phyloP scores from a whole-genome alignment of 2,797 vertebrate species.

The Malurus leucopterus region DNA sequence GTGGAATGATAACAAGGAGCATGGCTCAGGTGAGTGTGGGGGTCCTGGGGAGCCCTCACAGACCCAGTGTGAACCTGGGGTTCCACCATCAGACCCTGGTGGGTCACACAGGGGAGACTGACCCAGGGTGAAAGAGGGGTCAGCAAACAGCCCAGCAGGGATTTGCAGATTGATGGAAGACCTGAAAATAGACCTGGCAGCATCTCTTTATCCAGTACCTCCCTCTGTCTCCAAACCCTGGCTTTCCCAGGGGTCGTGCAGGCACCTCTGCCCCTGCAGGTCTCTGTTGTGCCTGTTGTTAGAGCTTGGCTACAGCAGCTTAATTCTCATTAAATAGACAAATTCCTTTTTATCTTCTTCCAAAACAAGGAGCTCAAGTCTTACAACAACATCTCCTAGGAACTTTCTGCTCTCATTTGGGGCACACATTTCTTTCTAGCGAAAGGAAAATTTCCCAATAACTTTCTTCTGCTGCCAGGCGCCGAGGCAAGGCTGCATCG shows the following conservation, averaged over 20 bases:
- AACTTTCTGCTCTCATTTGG: not conserved
- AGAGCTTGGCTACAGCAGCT: not conserved
- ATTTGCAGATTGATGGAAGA: not conserved
- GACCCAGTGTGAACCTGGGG: not conserved
- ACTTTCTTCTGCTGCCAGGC: not conserved
- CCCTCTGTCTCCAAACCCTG: not conserved
- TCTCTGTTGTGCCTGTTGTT: accelerated
- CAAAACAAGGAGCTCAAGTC: not conserved
- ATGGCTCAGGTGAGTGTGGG: accelerated
- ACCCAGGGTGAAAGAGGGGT: not conserved
- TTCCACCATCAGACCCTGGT: not conserved
- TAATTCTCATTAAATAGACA: not conserved
- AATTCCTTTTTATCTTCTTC: not conserved
- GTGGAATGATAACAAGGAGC: accelerated
- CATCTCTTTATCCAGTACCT: not conserved
- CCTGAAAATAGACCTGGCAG: not conserved
- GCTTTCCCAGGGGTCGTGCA: accelerated
- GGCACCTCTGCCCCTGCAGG: not conserved
- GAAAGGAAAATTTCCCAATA: constrained; percentile 22
- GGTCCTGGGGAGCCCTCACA: not conserved
- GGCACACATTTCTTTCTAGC: not conserved
- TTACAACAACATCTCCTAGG: not conserved
- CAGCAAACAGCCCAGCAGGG: not conserved
- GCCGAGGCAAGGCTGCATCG: accelerated
- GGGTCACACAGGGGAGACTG: not conserved